A percentile compares a stretch with the other conserved stretches of the same genome.
These are phyloP conservation scores for Lepidostoma basale DNA, from an alignment of 1,140 invertebrate species.

Conservation along the genomic window DNA sequence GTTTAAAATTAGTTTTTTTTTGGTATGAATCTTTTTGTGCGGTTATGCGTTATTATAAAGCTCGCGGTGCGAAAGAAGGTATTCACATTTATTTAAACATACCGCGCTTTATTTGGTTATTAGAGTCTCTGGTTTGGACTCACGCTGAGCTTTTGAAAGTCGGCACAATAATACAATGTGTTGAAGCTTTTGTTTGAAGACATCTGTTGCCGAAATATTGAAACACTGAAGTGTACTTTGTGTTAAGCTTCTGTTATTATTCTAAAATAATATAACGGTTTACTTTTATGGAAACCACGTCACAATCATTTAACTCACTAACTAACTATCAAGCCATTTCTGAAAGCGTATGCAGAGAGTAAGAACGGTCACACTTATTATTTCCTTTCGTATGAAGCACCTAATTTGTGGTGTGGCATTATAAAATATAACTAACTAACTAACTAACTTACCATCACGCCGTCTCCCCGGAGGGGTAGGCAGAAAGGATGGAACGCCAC, in stretches of 20 bases:
- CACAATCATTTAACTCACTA: too few species aligned
- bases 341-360: too few species aligned
- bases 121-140: slow-evolving; percentile 4
- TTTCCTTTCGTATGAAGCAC: too few species aligned
- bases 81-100: slow-evolving; percentile 23
- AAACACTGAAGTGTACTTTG: not conserved
- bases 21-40: not conserved
- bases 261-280: too few species aligned
- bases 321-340: too few species aligned
- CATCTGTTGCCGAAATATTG: slow-evolving; percentile 16
- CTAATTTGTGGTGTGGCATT: too few species aligned
- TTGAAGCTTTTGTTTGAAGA: slow-evolving; percentile 2
- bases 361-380: too few species aligned
- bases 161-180: not conserved
- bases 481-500: too few species aligned
- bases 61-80: slow-evolving; percentile 4
- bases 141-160: slow-evolving; percentile 13
- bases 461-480: too few species aligned
- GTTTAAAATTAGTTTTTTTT: slow-evolving; percentile 6
- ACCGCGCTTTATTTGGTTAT: not conserved
- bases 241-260: not conserved
- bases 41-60: slow-evolving; percentile 5
- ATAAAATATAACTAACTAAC: too few species aligned
- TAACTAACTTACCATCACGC: too few species aligned
- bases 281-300: too few species aligned